Base-by-base conservation (phyloP, 2,888 invertebrate species). In the Plutella xylostella region DNA sequence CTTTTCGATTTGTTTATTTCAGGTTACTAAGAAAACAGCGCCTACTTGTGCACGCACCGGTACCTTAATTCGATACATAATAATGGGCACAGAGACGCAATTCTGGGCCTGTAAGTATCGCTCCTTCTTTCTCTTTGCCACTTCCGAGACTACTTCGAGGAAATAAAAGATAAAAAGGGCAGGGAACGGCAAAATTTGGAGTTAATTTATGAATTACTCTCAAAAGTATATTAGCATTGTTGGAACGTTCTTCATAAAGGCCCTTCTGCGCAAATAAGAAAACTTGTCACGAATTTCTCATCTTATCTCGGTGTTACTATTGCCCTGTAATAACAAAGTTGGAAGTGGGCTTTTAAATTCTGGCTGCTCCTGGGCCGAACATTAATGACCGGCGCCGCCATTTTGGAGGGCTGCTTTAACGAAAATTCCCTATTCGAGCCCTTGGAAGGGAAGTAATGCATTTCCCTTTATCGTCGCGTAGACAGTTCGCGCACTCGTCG, bases 391-490 rank as follows among this genome's bases (percentile, higher is more conserved):
- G 61, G 57, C 54, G 71, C 66, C 71, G 73, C 73, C 75, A 72
- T 77, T 76, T 75, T 70, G 69, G 63, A 69, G 67, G 72, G 73
- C 65, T 65, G 70, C 68, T 73, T 74, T 65, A 59, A 73, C 72
- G 68, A 72, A 75, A 72, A 67, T 65, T 65, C 65, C 65, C 67
- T 50, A 53, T 53, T 59, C 63, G 52, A 31, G 15, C 70, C 65
- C 67, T 67, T 66, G 56, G 59, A 58, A 61, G 75, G 79, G 74
- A 79, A 72, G 78, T 77, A 80, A 82, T 80, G 82, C 79, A 76
- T 82, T 82, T 80, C 74, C 75, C 72, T 80, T 82, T 80, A 80
- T 80, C 75, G 68, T 71, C 66, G 58, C 60, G 73, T 69, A 72
- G 78, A 78, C 80, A 77, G 76, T 74, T 77, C 67, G 67, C 69